phyloP scores from a whole-genome alignment of 2,888 invertebrate genomes.

The Helicoverpa assulta region DNA sequence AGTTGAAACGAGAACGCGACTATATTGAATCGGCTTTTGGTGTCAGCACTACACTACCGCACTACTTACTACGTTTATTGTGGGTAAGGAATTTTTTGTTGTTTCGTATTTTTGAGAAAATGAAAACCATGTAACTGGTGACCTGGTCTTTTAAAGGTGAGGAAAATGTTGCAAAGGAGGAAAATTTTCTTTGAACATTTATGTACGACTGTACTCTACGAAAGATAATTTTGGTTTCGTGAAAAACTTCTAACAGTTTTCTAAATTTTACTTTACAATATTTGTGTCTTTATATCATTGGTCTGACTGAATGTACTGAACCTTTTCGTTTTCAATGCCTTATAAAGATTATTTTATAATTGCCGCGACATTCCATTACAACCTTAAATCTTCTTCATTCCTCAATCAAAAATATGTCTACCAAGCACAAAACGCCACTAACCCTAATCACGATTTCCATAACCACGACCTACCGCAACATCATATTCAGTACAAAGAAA shows the following conservation, averaged over 20 bases:
- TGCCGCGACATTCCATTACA: not conserved
- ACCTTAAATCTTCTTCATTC: not conserved
- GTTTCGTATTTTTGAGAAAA: slow-evolving; percentile 1
- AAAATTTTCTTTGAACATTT: too few species aligned
- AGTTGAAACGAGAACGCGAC: slow-evolving; percentile 60
- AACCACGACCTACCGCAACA: slow-evolving; percentile 47
- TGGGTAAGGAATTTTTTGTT: slow-evolving; percentile 23
- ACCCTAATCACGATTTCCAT: slow-evolving; percentile 54
- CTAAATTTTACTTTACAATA: too few species aligned
- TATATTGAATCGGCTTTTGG: slow-evolving; percentile 63
- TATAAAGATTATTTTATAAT: too few species aligned
- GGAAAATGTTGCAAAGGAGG: not conserved
- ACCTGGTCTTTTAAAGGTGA: not conserved
- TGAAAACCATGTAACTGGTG: not conserved
- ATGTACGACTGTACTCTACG: too few species aligned
- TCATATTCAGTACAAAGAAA: slow-evolving; percentile 57
- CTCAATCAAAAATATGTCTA: not conserved
- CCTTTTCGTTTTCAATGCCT: too few species aligned
- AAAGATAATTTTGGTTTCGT: too few species aligned
- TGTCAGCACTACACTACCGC: slow-evolving; percentile 30
- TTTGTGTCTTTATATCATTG: too few species aligned
- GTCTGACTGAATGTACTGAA: too few species aligned
- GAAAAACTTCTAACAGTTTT: too few species aligned
- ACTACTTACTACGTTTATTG: slow-evolving; percentile 25
- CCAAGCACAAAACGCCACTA: slow-evolving; percentile 4